Evolutionary conservation across 2,888 invertebrate genomes (phyloP), one percentile per base, ranked within the genome.

Genomic region (Brenthis daphne): DNA sequence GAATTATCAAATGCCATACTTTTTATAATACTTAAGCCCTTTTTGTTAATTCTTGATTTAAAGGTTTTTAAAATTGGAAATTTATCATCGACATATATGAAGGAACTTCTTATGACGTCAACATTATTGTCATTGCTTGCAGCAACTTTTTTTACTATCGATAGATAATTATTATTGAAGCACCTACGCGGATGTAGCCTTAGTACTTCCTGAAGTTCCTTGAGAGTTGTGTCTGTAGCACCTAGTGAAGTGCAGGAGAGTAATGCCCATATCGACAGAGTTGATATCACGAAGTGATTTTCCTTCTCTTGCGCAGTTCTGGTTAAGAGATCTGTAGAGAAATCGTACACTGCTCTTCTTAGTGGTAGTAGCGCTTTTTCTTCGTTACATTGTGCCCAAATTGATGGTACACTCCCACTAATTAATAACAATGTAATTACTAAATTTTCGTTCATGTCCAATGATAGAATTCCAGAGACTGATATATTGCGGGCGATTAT

Each of bases 251-350:
- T 68, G 0, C 82, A 77, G 0, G 90, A 76, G 2, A 92, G 74
- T 5, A 92, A 74, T 0, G 84, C 80, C 92, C 92, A 90, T 24
- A 85, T 80, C 0, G 90, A 90, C 0, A 90, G 72, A 0, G 88
- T 83, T 0, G 90, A 90, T 0, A 84, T 74, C 0, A 90, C 78
- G 74, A 90, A 92, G 63, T 92, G 92, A 29, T 85, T 82, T 0
- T 90, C 90, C 0, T 84, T 86, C 16, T 90, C 88, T 51, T 81
- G 77, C 65, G 77, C 77, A 67, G 80, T 76, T 76, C 77, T 75
- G 61, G 50, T 67, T 16, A 75, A 60, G 74, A 81, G 74, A 74
- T 73, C 74, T 68, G 75, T 64, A 72, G 75, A 75, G 78, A 75
- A 79, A 16, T 83, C 82, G 67, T 79, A 80, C 3, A 81, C 76